A percentile compares a stretch with the other conserved stretches of the same genome.
Evolutionary conservation across 1,140 invertebrate genomes (phyloP).

Genomic region (Heterodera schachtii): DNA sequence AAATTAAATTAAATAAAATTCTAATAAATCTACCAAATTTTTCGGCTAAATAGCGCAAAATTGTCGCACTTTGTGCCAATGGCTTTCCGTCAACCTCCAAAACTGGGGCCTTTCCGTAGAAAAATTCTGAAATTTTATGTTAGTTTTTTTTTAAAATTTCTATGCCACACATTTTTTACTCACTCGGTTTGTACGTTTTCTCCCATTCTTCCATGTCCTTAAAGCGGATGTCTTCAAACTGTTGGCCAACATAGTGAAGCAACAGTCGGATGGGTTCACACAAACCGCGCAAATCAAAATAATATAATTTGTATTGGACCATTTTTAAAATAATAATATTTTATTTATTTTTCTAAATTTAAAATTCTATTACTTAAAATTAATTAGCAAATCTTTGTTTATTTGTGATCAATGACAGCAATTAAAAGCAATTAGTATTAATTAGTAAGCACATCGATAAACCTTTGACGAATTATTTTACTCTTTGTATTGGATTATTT

Average conservation of each 20-base stretch:
- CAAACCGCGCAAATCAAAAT: conserved; percentile 22
- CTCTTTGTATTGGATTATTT: no score
- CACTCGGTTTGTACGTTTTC: conserved; percentile 18
- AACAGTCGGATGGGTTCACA: conserved; percentile 32
- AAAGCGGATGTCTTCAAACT: conserved; percentile 35
- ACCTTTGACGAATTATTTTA: no score
- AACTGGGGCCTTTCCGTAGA: conserved; percentile 60
- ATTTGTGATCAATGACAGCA: no score
- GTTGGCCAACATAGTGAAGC: conserved; percentile 25
- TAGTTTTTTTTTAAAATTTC: not conserved
- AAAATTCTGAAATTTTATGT: conserved; percentile 39
- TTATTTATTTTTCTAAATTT: no score
- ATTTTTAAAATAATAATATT: no score
- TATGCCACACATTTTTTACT: conserved; percentile 2
- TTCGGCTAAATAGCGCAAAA: conserved; percentile 58
- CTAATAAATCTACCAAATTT: conserved; percentile 48
- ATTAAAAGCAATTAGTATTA: no score
- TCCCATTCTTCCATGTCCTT: conserved; percentile 7
- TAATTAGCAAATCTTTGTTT: no score
- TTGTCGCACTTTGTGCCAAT: conserved; percentile 53
- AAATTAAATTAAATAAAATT: not conserved
- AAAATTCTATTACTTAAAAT: no score
- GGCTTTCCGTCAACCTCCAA: conserved; percentile 62
- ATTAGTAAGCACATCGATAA: no score
- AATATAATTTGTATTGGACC: conserved; percentile 37